Conservation (phyloP, 1,140 invertebrate genomes). For the Drosophila pectinifera region DNA sequence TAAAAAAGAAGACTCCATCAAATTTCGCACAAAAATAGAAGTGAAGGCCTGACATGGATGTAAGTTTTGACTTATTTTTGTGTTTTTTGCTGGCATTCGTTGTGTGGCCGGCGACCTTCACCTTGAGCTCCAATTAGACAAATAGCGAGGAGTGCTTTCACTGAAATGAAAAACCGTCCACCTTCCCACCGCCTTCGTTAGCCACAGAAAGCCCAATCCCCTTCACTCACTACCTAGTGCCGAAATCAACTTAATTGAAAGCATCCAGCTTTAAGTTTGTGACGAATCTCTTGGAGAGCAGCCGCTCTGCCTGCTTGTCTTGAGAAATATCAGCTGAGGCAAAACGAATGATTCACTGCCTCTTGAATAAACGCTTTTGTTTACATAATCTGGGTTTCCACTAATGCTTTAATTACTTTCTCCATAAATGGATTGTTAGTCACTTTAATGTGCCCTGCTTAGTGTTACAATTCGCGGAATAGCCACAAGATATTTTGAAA, state of each 20-base stretch:
- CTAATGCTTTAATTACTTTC: slow-evolving; percentile 26
- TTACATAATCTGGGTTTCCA: slow-evolving; percentile 29
- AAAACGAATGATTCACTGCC: slow-evolving; percentile 51
- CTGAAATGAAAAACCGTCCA: slow-evolving; percentile 60
- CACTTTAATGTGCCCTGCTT: slow-evolving; percentile 3
- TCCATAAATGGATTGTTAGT: slow-evolving; percentile 41
- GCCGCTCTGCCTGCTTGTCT: no score
- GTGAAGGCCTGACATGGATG: slow-evolving; percentile 66
- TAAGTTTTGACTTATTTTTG: slow-evolving; percentile 50
- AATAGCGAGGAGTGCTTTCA: slow-evolving; percentile 66
- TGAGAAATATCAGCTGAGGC: slow-evolving; percentile 41
- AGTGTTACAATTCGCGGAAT: slow-evolving; percentile 6
- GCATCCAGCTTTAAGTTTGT: slow-evolving; percentile 20
- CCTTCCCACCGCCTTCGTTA: neutral
- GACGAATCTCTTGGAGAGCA: slow-evolving; percentile 2
- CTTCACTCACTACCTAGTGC: neutral
- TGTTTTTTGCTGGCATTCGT: slow-evolving; percentile 15
- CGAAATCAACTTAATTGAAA: slow-evolving; percentile 48
- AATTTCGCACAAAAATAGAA: slow-evolving; percentile 54
- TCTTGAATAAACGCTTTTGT: slow-evolving; percentile 5
- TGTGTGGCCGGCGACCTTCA: slow-evolving; percentile 71
- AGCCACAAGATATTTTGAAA: slow-evolving; percentile 4
- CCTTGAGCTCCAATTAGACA: slow-evolving; percentile 77
- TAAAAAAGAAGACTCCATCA: slow-evolving; percentile 48
- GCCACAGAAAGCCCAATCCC: no score